phyloP scores from a whole-genome alignment of 2,888 invertebrate genomes.

The Tetramorium bicarinatum region DNA sequence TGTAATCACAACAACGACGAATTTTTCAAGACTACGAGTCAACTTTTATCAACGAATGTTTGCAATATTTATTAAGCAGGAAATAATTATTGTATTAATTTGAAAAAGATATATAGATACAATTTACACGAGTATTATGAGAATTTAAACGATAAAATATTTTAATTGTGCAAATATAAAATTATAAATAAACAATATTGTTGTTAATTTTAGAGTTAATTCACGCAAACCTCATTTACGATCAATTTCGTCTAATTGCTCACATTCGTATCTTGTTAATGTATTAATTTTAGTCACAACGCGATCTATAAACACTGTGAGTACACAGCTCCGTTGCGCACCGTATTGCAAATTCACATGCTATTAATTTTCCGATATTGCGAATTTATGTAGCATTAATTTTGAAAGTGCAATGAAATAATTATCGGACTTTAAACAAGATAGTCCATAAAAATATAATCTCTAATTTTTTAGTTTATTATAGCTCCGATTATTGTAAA shows the following conservation, averaged over 20 bases:
- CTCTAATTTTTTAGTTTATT: not conserved
- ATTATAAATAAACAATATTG: not conserved
- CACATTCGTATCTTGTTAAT: conserved; percentile 20
- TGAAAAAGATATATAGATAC: no score
- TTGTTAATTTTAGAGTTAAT: conserved; percentile 9
- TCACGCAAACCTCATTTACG: not conserved
- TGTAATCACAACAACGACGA: not conserved
- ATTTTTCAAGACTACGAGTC: not conserved
- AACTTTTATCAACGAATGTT: not conserved
- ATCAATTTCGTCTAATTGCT: conserved; percentile 30
- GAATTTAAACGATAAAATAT: not conserved
- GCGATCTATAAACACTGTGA: conserved; percentile 5
- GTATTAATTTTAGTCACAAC: conserved; percentile 15
- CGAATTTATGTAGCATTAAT: conserved; percentile 6
- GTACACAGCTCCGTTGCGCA: not conserved
- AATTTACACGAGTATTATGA: not conserved
- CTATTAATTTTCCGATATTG: conserved; percentile 20
- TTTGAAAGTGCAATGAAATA: conserved; percentile 11
- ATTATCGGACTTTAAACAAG: not conserved
- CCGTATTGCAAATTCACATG: conserved; percentile 12
- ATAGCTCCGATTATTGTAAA: not conserved
- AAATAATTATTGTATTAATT: not conserved
- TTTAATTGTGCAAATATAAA: not conserved
- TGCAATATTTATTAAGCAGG: not conserved
- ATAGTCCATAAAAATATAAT: not conserved